Evolutionary conservation across 2,113 vertebrate genomes (phyloP), one percentile per base, ranked within the genome.

Genomic region (Rhinolophus sinicus): DNA sequence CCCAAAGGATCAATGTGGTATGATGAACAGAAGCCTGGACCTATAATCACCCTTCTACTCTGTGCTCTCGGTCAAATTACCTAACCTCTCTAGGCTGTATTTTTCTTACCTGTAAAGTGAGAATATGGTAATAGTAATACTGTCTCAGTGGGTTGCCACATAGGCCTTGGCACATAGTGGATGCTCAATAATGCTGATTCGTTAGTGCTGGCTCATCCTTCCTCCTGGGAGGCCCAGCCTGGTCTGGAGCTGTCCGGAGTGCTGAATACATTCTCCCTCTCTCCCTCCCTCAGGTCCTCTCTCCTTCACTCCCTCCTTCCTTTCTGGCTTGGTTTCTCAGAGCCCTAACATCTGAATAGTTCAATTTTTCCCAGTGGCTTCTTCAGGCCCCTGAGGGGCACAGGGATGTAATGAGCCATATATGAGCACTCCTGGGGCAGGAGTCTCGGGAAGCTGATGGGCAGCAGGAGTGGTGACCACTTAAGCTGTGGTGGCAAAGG

Each of bases 321-420:
- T 87, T 72, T 87, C 84, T 73, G 30, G 4, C 24, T 54, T 72
- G 54, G 62, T 10, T 96, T 85, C 54, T 95, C 3, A 56, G 95
- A 96, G 90, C 19, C n/a, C 38, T 47, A 22, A 47, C 40, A 13
- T 83, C 67, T 95, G 82, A 96, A 93, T 85, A 96, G 78, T 94
- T 95, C 2, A 6, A 69, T 91, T 96, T 97, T 97, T 97, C 96
- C 93, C 93, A 82, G 33, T 86, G 88, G 69, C 83, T 98, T 97
- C 72, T 81, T 81, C 86, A 56, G 50, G 77, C 15, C 30, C 77
- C 88, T 60, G 26, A 64, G 58, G 92, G 35, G 56, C 28, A 44
- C 26, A 54, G 69, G 24, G 30, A 83, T 70, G 50, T 44, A 87
- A 89, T n/a, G 70, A 95, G 44, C 67, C 60, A 10, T 47, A 40